Evolutionary conservation across 2,888 invertebrate species (phyloP), one percentile per base, ranked within the genome.

Genomic region (Oscheius sp.): DNA sequence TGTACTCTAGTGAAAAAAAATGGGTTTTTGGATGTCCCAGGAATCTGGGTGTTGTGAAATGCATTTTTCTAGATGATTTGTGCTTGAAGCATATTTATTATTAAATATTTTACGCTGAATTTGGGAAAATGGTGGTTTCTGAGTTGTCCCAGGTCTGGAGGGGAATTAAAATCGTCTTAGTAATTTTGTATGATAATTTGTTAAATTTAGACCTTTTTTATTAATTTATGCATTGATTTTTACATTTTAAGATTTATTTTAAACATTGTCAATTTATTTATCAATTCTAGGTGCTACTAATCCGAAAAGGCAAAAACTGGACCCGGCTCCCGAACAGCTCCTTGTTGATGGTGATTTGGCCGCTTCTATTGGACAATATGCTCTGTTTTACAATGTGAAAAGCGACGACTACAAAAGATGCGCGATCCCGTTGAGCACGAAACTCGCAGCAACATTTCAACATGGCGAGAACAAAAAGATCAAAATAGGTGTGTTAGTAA

Each of bases 401-500:
- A 59, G 12, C 5, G 41, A 41, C 41, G n/a, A 54, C 6, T 54
- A 54, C 56, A 54, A 54, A 14, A 54, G 56, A 54, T 6, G 38
- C n/a, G 30, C 56, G 30, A 54, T 54, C n/a, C 56, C 56, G 56
- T 54, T 54, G 56, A 54, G 5, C n/a, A 2, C 56, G n/a, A 54
- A 51, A 63, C 68, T 68, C 24, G 38, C 68, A 38, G 68, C 62
- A 62, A 54, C 41, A 6, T 68, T 68, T 38, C 68, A 24, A 36
- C 68, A 68, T 38, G 68, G 68, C 28, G 68, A 68, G 22, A 41
- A 41, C 41, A 41, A 41, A 41, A 6, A 3, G 12, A 68, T 68
- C 68, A 33, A 68, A 68, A 68, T 68, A 68, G 68, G 68, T 68
- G 28, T 64, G 68, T 68, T 68, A 68, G 64, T 68, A 36, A 68